phyloP scores from a whole-genome alignment of 2,888 invertebrate species.

The Salticus scenicus region DNA sequence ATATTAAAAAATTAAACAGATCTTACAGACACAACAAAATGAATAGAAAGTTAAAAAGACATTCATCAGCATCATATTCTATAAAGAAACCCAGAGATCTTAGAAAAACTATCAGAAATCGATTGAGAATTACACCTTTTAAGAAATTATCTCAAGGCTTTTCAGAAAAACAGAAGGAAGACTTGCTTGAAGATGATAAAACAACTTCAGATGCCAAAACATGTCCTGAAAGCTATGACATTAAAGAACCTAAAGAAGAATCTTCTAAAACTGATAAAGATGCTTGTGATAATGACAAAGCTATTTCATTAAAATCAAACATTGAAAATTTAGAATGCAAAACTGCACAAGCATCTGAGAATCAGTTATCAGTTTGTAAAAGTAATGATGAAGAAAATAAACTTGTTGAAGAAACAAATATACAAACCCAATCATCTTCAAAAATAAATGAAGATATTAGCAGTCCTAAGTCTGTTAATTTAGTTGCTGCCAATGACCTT shows the following conservation, averaged over 20 bases:
- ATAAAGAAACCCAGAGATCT: background rate
- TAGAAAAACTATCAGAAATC: background rate
- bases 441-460: background rate
- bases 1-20: background rate
- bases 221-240: background rate
- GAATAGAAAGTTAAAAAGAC: background rate
- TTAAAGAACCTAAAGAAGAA: background rate
- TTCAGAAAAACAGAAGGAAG: background rate
- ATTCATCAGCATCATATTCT: background rate
- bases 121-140: background rate
- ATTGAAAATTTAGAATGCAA: background rate
- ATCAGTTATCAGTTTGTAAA: background rate
- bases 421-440: background rate
- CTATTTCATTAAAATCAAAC: background rate
- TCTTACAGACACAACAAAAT: background rate
- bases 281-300: background rate
- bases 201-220: background rate
- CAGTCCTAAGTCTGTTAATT: background rate
- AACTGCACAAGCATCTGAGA: background rate
- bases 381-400: background rate
- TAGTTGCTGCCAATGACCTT: background rate
- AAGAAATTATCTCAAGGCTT: background rate
- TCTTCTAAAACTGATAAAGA: background rate
- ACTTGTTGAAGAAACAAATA: background rate
- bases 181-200: background rate